Evolutionary conservation across 1,140 invertebrate species (phyloP).

Genomic region (Proctacanthus coquilletti): DNA sequence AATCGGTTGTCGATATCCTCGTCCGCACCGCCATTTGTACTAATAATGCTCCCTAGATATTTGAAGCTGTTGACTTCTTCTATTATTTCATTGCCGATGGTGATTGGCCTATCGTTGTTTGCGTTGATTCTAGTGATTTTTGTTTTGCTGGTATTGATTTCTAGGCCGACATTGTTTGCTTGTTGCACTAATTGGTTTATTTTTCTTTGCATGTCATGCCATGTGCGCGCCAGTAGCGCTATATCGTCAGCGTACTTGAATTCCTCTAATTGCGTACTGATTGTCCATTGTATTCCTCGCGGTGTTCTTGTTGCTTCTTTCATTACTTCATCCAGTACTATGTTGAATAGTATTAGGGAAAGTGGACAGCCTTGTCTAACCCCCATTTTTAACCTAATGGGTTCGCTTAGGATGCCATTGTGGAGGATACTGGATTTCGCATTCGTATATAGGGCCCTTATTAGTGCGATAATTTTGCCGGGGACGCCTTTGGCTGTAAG

Average conservation of each 20-base stretch:
- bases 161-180: neutral
- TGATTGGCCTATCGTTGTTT: too few relatives aligned
- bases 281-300: neutral
- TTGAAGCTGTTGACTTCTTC: too few relatives aligned
- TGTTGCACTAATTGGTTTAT: neutral
- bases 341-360: neutral
- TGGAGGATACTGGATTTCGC: neutral
- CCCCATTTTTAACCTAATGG: neutral
- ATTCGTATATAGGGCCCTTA: neutral
- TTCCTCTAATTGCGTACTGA: neutral
- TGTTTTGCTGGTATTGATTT: neutral
- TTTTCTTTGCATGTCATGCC: neutral
- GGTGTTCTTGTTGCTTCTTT: neutral
- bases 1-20: too few relatives aligned
- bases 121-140: neutral
- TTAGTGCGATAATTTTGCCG: neutral
- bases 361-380: neutral
- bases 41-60: too few relatives aligned
- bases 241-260: neutral
- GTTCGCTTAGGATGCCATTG: neutral
- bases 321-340: conserved; percentile 3
- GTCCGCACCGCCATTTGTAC: too few relatives aligned
- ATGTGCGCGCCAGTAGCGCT: neutral
- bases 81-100: too few relatives aligned
- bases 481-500: neutral